Conservation (phyloP, 2,113 vertebrate genomes). For the Gnathonemus longibarbis region DNA sequence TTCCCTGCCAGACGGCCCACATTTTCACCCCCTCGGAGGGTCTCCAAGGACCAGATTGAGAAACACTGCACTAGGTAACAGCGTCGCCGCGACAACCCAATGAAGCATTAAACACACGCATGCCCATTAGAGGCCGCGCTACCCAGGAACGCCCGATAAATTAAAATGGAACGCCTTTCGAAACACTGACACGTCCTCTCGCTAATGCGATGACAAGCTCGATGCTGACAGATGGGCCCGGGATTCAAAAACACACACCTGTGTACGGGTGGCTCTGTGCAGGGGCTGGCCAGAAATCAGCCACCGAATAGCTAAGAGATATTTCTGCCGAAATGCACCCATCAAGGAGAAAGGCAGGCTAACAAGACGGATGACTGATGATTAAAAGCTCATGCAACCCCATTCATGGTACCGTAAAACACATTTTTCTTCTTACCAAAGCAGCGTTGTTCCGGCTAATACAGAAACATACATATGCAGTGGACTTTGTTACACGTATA, state of each 20-base stretch:
- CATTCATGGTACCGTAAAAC: background rate
- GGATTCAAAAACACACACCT: background rate
- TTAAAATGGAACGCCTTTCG: conserved; percentile 33
- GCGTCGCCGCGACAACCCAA: conserved; percentile 35
- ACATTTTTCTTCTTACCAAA: conserved; percentile 6
- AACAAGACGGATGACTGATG: background rate
- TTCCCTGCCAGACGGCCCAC: background rate
- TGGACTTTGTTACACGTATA: background rate
- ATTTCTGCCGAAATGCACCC: conserved; percentile 10
- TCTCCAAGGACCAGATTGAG: background rate
- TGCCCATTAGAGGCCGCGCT: conserved; percentile 29
- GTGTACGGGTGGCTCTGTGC: conserved; percentile 23
- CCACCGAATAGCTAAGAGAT: conserved; percentile 22
- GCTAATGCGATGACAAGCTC: conserved; percentile 25
- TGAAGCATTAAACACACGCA: conserved; percentile 33
- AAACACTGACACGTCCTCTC: conserved; percentile 15
- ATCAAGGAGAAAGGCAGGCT: background rate
- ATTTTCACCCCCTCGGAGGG: background rate
- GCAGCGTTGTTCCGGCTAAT: background rate
- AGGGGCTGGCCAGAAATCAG: conserved; percentile 20
- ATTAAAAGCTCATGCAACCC: background rate
- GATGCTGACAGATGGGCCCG: conserved; percentile 22
- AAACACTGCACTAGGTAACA: conserved; percentile 29
- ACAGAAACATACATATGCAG: background rate
- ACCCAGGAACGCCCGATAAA: conserved; percentile 26